Evolutionary conservation across 2,797 vertebrate species (phyloP).

Genomic region (Sebastes nivosus): DNA sequence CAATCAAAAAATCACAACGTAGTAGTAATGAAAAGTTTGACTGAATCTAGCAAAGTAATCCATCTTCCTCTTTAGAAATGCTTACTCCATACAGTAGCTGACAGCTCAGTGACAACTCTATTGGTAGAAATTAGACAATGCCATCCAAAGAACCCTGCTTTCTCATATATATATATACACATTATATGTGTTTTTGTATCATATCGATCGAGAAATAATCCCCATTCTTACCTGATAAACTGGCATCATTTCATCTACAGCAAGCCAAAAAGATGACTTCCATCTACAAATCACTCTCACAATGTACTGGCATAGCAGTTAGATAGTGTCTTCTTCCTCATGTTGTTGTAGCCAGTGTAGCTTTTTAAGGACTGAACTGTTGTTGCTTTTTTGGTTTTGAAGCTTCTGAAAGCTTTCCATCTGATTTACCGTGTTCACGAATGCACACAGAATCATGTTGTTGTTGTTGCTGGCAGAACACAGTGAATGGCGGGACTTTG

Average conservation of each 20-base stretch:
- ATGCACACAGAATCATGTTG: not conserved
- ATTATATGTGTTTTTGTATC: not conserved
- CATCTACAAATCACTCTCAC: not conserved
- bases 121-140: not conserved
- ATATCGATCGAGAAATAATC: not conserved
- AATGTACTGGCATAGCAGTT: not conserved
- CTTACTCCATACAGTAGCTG: not conserved
- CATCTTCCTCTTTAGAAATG: not conserved
- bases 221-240: not conserved
- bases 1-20: not conserved
- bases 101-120: not conserved
- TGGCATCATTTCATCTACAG: not conserved
- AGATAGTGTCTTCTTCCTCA: not conserved
- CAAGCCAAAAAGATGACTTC: not conserved
- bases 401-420: not conserved
- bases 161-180: not conserved
- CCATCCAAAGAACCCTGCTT: not conserved
- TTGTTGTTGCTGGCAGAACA: not conserved
- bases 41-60: not conserved
- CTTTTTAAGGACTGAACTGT: not conserved
- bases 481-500: not conserved
- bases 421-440: not conserved
- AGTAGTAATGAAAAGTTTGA: not conserved
- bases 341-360: not conserved
- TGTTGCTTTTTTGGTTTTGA: not conserved